phyloP scores from a whole-genome alignment of 1,140 invertebrate species.

The Battus philenor region DNA sequence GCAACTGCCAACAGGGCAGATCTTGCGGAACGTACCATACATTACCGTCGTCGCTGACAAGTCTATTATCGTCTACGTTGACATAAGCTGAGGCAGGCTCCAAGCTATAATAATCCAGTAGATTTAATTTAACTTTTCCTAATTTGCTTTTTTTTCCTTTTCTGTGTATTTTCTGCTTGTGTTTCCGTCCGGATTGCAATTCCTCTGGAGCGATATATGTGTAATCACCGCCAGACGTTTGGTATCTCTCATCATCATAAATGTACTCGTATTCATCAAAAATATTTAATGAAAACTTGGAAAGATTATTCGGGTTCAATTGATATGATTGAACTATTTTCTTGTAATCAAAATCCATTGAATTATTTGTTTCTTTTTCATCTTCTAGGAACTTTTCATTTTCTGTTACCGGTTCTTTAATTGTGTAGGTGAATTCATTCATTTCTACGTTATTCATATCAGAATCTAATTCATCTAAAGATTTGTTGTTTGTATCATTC shows the following conservation, averaged over 20 bases:
- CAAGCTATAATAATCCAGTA: conserved; percentile 43
- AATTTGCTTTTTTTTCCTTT: conserved; percentile 6
- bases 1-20: conserved; percentile 54
- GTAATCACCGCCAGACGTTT: neutral
- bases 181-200: neutral
- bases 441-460: too few species aligned
- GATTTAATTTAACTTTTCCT: neutral
- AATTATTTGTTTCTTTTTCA: neutral
- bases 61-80: conserved; percentile 17
- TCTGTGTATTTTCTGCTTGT: neutral
- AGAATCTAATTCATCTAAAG: neutral
- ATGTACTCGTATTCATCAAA: conserved; percentile 39
- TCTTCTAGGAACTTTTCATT: too few species aligned
- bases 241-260: conserved; percentile 24
- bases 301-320: neutral
- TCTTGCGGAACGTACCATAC: conserved; percentile 54
- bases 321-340: neutral
- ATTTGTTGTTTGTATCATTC: neutral
- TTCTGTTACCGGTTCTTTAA: neutral
- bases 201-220: conserved; percentile 1
- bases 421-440: too few species aligned
- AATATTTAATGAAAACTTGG: conserved; percentile 19
- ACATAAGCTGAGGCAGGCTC: conserved; percentile 33
- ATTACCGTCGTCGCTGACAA: conserved; percentile 20
- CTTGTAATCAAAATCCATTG: neutral